Percentiles rank a stretch among this genome's conserved stretches.
Conservation (phyloP, 92 coral and sea anemone species). For the Ricordea florida region DNA sequence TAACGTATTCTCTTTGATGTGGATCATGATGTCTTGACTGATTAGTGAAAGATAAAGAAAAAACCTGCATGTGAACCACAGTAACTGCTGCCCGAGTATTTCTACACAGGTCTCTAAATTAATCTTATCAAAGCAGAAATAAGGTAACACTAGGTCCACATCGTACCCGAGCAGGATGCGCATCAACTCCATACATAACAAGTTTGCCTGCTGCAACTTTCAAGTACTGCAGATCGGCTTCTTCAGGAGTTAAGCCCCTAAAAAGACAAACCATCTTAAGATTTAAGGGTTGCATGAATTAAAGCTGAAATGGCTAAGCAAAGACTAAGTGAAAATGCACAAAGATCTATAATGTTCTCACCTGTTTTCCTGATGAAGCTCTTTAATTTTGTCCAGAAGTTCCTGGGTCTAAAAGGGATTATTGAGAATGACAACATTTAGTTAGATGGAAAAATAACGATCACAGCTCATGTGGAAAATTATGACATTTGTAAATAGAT, state of each 20-base stretch:
- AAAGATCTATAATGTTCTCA: no score
- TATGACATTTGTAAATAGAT: no score
- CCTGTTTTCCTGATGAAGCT: conserved; percentile 87
- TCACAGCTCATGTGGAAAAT: neutral
- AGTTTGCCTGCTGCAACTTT: conserved; percentile 86
- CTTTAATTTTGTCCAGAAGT: conserved; percentile 83
- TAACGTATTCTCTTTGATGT: no score
- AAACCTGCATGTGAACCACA: no score
- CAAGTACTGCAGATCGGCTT: conserved; percentile 88
- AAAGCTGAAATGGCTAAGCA: neutral
- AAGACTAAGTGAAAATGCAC: neutral
- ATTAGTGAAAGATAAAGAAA: no score
- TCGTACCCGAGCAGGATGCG: conserved; percentile 91
- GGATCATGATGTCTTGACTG: no score
- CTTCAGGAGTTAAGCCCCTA: conserved; percentile 93
- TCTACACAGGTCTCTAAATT: no score
- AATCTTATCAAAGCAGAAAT: no score
- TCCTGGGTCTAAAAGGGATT: conserved; percentile 67
- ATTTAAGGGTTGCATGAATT: neutral
- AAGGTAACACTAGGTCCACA: neutral
- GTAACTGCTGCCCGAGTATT: no score
- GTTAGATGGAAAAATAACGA: neutral
- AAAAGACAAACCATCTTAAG: neutral
- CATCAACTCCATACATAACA: conserved; percentile 97
- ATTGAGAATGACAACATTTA: neutral